Evolutionary conservation across 2,113 vertebrate genomes (phyloP).

Genomic region (Nanger granti): DNA sequence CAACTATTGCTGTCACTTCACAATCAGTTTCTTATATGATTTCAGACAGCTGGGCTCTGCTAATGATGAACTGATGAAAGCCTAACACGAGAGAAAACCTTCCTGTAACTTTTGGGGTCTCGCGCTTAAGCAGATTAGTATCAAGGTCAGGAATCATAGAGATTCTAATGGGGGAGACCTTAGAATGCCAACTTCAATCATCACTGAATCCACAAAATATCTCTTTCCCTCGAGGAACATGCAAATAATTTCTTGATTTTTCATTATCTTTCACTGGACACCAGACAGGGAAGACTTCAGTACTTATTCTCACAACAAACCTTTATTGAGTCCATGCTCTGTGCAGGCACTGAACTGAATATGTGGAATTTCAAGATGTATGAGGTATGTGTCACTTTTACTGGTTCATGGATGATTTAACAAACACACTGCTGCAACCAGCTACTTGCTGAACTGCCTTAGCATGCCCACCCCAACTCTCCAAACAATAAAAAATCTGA

Average conservation of each 20-base stretch:
- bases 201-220: neutral
- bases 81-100: neutral
- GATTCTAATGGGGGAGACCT: neutral
- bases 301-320: neutral
- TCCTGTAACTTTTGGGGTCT: neutral
- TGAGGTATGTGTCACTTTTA: neutral
- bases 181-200: neutral
- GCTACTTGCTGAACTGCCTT: neutral
- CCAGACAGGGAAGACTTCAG: neutral
- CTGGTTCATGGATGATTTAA: neutral
- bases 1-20: neutral
- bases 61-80: neutral
- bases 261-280: neutral
- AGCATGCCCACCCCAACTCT: neutral
- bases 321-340: neutral
- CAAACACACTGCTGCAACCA: neutral
- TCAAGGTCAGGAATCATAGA: neutral
- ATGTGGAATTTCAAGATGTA: neutral
- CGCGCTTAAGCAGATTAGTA: neutral
- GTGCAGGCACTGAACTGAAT: neutral
- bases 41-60: neutral
- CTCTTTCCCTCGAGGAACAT: neutral
- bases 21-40: neutral
- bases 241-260: conserved; percentile 8
- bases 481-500: neutral